Percentiles rank a stretch among this genome's conserved stretches.
phyloP scores from a whole-genome alignment of 2,888 invertebrate species.

The Hecatera dysodea region DNA sequence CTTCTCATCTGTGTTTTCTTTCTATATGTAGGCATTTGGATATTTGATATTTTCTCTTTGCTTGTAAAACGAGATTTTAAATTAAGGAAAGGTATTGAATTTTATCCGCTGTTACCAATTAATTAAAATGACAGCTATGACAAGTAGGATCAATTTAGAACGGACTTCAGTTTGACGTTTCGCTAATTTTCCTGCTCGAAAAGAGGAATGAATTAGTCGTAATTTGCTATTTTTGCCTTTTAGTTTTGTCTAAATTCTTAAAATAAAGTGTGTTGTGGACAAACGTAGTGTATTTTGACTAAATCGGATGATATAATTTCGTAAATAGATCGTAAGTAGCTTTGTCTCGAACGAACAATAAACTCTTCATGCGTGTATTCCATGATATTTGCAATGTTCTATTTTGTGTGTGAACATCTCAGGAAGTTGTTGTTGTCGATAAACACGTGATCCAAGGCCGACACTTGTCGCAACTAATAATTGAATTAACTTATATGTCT shows the following conservation, averaged over 20 bases:
- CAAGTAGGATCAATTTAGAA: slow-evolving; percentile 23
- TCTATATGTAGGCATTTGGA: background rate
- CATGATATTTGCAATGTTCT: slow-evolving; percentile 62
- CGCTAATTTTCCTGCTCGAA: slow-evolving; percentile 57
- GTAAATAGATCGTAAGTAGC: slow-evolving; percentile 59
- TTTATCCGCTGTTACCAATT: background rate
- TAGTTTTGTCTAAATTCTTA: slow-evolving; percentile 67
- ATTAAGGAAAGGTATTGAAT: too few relatives aligned
- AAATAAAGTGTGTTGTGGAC: slow-evolving; percentile 64
- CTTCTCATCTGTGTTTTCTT: background rate
- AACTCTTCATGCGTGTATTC: slow-evolving; percentile 40
- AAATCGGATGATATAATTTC: slow-evolving; percentile 39
- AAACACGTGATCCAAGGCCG: slow-evolving; percentile 83
- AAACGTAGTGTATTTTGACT: slow-evolving; percentile 44
- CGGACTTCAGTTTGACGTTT: slow-evolving; percentile 58
- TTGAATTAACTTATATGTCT: slow-evolving; percentile 65
- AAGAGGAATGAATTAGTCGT: slow-evolving; percentile 80
- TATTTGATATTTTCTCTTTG: background rate
- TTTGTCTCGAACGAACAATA: slow-evolving; percentile 28
- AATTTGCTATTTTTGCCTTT: slow-evolving; percentile 72
- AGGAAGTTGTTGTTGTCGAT: slow-evolving; percentile 78
- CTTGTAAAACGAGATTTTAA: background rate
- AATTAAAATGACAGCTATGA: background rate
- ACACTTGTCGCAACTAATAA: slow-evolving; percentile 65
- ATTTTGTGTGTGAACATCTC: slow-evolving; percentile 71